Base-by-base conservation (phyloP, 2,888 invertebrate species). In the Xanthorhoe spadicearia region DNA sequence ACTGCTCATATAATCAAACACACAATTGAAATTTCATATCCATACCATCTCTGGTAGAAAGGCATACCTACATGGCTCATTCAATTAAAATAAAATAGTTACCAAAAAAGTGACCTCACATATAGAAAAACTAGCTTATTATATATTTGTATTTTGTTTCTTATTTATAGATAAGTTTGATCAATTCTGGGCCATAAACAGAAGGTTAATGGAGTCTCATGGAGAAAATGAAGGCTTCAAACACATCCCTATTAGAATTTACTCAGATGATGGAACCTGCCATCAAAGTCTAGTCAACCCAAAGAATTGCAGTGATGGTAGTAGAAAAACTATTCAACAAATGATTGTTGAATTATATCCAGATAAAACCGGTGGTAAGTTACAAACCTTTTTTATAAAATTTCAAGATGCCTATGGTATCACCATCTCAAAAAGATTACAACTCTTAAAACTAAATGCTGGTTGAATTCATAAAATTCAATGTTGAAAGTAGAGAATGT, bases 181-280 rank as follows among this genome's bases (percentile, higher is more conserved):
- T 87, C 99, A 99, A 88, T 99, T 99, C 88, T 99, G 99, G 99
- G 96, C 98, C 2, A 97, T 99, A 10, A 99, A 99, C 86, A 95
- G 98, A 76, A 96, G 98, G 82, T 92, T 99, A 61, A 99, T 99
- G 99, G 99, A 99, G 83, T 94, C 95, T 0, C 94, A 94, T 71
- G 95, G 95, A 59, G 96, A 96, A 58, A 96, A 95, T 79, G 97
- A 97, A 78, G 94, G 95, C 61, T 98, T 98, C 82, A 97, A 97
- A 86, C 95, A 97, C 89, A 97, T 99, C 93, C 98, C 99, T 61
- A 95, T 98, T 72, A 95, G 98, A 78, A 96, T 97, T 87, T 97
- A 97, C 80, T 91, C 93, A 63, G 95, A 95, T 77, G 95, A 97
- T 81, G 95, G 95, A 72, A 95, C 95, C 61, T 96, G 96, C 77